A percentile compares a stretch with the other conserved stretches of the same genome.
Conservation (phyloP, 2,797 vertebrate genomes). For the Paedocypris micromegethes region DNA sequence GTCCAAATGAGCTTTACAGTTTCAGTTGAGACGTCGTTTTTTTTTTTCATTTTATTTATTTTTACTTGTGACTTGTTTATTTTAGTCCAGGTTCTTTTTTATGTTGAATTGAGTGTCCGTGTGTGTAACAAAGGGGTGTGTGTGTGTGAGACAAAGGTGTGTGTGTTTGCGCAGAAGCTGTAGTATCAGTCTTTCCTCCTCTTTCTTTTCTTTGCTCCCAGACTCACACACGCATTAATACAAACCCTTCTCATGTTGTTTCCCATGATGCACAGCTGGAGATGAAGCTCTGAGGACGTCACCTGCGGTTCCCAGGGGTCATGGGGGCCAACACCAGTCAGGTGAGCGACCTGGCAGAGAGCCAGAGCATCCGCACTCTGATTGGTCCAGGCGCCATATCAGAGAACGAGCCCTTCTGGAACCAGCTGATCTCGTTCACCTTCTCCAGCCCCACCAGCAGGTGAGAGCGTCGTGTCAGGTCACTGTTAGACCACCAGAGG, state of each 20-base stretch:
- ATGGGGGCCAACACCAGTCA: slow-evolving; percentile 97
- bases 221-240: neutral
- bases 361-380: slow-evolving; percentile 81
- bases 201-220: too few species aligned
- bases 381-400: slow-evolving; percentile 85
- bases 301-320: neutral
- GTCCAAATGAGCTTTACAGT: neutral
- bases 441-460: slow-evolving; percentile 90
- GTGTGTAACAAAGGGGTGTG: too few species aligned
- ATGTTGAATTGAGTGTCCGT: too few species aligned
- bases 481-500: too few species aligned
- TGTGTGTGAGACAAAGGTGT: too few species aligned
- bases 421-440: slow-evolving; percentile 96
- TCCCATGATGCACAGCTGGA: slow-evolving; percentile 43
- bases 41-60: too few species aligned
- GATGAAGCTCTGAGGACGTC: slow-evolving; percentile 63
- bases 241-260: neutral
- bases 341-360: slow-evolving; percentile 84
- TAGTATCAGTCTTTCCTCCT: too few species aligned
- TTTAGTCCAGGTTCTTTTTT: too few species aligned
- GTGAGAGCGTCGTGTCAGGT: slow-evolving; percentile 58
- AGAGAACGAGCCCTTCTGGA: slow-evolving; percentile 97
- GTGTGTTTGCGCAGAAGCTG: too few species aligned
- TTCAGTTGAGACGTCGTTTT: too few species aligned
- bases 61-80: too few species aligned